Conservation (phyloP, 2,113 vertebrate genomes). For the Tautogolabrus adspersus region DNA sequence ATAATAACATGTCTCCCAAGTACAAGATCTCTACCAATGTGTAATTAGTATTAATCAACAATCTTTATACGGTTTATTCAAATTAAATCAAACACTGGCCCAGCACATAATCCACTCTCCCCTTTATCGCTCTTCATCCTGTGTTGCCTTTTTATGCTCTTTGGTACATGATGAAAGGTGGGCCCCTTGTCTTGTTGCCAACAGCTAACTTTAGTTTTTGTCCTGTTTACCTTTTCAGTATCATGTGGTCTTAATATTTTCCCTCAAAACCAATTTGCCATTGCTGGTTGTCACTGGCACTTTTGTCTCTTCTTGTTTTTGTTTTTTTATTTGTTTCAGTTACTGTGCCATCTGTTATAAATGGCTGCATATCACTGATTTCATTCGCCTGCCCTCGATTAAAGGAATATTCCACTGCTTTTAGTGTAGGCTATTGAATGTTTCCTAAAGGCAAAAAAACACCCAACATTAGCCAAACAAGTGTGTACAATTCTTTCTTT, state of each 20-base stretch:
- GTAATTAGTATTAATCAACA: conserved; percentile 68
- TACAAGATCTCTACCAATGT: conserved; percentile 89
- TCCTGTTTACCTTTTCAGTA: conserved; percentile 43
- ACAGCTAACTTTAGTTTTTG: conserved; percentile 57
- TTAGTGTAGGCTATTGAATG: conserved; percentile 31
- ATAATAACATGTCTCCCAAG: conserved; percentile 88
- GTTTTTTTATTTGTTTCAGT: conserved; percentile 40
- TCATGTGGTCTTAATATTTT: conserved; percentile 50
- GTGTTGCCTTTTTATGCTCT: conserved; percentile 70
- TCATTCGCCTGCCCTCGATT: conserved; percentile 57
- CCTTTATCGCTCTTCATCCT: conserved; percentile 59
- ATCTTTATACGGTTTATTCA: conserved; percentile 49
- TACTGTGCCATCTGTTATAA: conserved; percentile 59
- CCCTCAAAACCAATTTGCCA: conserved; percentile 54
- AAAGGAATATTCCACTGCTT: conserved; percentile 62
- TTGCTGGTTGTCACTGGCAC: conserved; percentile 68
- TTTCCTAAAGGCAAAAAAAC: conserved; percentile 11
- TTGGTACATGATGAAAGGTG: conserved; percentile 64
- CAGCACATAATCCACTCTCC: conserved; percentile 61
- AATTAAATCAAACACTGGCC: conserved; percentile 70
- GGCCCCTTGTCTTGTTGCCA: conserved; percentile 67
- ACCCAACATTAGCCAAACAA: not conserved
- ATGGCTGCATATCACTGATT: conserved; percentile 62
- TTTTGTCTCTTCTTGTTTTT: conserved; percentile 32
- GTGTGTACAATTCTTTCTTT: not conserved